Evolutionary conservation across 1,140 invertebrate genomes (phyloP).

Genomic region (Rhopalosiphum padi): DNA sequence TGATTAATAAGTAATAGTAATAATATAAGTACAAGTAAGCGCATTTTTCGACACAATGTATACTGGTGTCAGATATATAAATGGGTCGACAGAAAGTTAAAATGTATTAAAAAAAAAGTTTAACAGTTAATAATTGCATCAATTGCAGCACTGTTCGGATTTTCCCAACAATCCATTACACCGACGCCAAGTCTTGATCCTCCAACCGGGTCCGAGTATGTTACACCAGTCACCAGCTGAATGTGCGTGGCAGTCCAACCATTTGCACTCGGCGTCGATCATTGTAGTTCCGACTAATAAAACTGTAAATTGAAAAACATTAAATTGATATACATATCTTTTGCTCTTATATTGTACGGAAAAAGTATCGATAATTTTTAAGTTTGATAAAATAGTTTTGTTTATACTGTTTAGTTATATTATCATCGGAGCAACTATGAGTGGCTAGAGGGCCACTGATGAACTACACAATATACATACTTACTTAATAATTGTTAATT

Average conservation of each 20-base stretch:
- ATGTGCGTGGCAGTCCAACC: constrained; percentile 38
- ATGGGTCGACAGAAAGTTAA: background rate
- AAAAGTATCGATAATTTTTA: background rate
- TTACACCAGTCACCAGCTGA: constrained; percentile 42
- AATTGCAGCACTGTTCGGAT: constrained; percentile 32
- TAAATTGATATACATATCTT: background rate
- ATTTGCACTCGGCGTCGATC: background rate
- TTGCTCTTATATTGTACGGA: background rate
- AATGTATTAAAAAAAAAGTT: background rate
- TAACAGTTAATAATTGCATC: background rate
- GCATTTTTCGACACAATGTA: background rate
- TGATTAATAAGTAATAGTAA: background rate
- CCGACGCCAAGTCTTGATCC: background rate
- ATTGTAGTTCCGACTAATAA: background rate
- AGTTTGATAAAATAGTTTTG: no score
- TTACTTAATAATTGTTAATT: no score
- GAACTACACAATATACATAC: no score
- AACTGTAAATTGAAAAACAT: constrained; percentile 14
- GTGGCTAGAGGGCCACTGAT: no score
- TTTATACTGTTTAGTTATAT: no score
- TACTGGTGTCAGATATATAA: background rate
- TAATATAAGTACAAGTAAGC: background rate
- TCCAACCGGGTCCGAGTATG: constrained; percentile 28
- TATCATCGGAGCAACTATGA: no score
- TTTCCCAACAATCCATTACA: constrained; percentile 42